A percentile compares a stretch with the other conserved stretches of the same genome.
These are phyloP conservation scores for Cichlasoma orientale DNA, from an alignment of 2,797 vertebrate species.

Conservation along the genomic window DNA sequence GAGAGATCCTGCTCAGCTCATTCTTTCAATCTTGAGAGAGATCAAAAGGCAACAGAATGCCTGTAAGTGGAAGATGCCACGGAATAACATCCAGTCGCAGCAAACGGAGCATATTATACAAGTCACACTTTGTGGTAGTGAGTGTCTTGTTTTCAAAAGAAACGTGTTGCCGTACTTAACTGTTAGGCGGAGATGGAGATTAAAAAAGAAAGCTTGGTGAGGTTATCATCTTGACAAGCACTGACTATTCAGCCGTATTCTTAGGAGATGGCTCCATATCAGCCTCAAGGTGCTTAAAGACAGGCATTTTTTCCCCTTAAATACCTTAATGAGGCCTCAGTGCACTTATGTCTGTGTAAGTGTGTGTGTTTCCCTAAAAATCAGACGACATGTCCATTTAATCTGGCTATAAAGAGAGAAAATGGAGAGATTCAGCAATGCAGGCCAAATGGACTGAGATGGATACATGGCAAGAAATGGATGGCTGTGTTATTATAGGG, in stretches of 20 bases:
- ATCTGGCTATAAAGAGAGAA: neutral
- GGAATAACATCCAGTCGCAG: conserved; percentile 42
- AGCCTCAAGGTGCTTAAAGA: conserved; percentile 4
- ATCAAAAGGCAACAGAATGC: conserved; percentile 66
- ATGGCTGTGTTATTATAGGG: neutral
- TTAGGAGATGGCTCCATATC: conserved; percentile 13
- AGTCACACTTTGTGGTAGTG: conserved; percentile 23
- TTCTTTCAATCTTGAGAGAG: conserved; percentile 57
- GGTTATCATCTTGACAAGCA: conserved; percentile 1
- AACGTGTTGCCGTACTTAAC: conserved; percentile 10
- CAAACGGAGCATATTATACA: conserved; percentile 44
- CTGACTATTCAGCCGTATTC: conserved; percentile 6
- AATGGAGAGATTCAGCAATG: neutral
- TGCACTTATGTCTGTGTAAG: neutral
- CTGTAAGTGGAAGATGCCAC: conserved; percentile 57
- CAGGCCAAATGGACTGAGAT: neutral
- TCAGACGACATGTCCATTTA: neutral
- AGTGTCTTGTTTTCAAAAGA: conserved; percentile 14
- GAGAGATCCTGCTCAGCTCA: conserved; percentile 65
- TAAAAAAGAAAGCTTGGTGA: neutral
- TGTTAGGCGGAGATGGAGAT: neutral
- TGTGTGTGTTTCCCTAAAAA: neutral
- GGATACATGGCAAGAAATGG: neutral
- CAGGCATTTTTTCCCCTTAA: neutral
- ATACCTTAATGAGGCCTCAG: conserved; percentile 1